Base-by-base conservation (phyloP, 2,888 invertebrate species). In the Pecten maximus region DNA sequence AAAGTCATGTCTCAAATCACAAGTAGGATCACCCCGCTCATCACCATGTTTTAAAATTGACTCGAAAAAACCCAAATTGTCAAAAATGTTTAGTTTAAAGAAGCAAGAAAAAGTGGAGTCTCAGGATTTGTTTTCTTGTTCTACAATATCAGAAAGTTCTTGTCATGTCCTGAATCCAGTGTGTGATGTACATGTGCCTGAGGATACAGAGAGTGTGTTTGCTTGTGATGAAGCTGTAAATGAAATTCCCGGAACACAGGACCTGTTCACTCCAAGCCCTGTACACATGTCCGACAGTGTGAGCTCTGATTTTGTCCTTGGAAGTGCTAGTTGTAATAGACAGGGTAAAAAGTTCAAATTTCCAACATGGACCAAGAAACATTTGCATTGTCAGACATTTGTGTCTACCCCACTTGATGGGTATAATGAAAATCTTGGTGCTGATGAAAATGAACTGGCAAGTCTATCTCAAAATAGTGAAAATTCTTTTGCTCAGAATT, bases 101-200 rank as follows among this genome's bases (percentile, higher is more conserved):
- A 74, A 74, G 23, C 35, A 74, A 28, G 74, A 74, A 74, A 74
- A 74, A 35, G 35, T 35, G 35, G 74, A 74, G 15, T 74, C 74
- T 3, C 74, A 74, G 74, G 74, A 74, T 74, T 74, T 74, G 16
- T 74, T 74, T 74, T 74, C 74, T 35, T 74, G 74, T 74, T 74
- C 74, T 35, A 35, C 74, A 74, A 74, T 74, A 35, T 74, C 35
- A 0, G 74, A 74, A 74, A 74, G 23, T 35, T 74, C 74, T 23
- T 74, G 74, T 74, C 8, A 74, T 74, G 74, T 74, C 74, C 10
- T 12, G 10, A 74, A 74, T 35, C 74, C 6, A 8, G 6, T 8
- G 35, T 28, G 3, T 3, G 28, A 3, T 23, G 1, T 74, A 16
- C 2, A 19, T 54, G 19, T 54, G 28, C 35, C 74, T 35, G 74